Conservation (phyloP, 2,797 vertebrate species). For the Ceyx erithaca region DNA sequence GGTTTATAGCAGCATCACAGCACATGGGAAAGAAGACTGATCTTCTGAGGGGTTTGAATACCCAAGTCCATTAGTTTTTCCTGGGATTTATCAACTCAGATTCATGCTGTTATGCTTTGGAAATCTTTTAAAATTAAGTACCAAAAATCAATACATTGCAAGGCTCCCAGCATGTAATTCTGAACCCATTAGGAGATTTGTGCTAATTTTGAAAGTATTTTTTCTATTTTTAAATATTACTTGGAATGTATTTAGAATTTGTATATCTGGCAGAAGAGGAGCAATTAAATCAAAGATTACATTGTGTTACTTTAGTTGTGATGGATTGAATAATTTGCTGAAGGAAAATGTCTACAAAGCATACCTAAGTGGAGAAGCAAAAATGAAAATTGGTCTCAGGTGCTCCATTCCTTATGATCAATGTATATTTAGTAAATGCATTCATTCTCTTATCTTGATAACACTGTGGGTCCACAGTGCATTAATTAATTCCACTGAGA, state of each 20-base stretch:
- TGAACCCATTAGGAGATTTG: conserved; percentile 31
- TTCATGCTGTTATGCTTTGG: neutral
- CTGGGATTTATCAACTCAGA: conserved; percentile 4
- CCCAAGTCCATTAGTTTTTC: conserved; percentile 6
- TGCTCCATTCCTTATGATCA: neutral
- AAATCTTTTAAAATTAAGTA: conserved; percentile 27
- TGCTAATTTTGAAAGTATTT: conserved; percentile 38
- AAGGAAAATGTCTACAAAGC: conserved; percentile 39
- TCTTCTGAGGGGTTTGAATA: neutral
- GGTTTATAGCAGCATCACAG: neutral
- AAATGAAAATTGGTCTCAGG: neutral
- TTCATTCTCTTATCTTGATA: conserved; percentile 14
- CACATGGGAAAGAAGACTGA: neutral
- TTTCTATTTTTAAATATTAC: conserved; percentile 27
- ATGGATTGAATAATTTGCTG: conserved; percentile 28
- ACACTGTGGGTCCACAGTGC: neutral
- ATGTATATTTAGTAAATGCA: neutral
- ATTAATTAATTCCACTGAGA: neutral
- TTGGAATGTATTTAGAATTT: conserved; percentile 14
- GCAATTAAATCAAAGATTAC: conserved; percentile 34
- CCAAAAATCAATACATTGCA: neutral
- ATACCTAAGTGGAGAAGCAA: neutral
- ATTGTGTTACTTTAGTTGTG: conserved; percentile 38
- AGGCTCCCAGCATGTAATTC: conserved; percentile 25
- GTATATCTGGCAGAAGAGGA: conserved; percentile 23